These are phyloP conservation scores for Isurus oxyrinchus DNA, from an alignment of 2,113 vertebrate species.

Conservation along the genomic window DNA sequence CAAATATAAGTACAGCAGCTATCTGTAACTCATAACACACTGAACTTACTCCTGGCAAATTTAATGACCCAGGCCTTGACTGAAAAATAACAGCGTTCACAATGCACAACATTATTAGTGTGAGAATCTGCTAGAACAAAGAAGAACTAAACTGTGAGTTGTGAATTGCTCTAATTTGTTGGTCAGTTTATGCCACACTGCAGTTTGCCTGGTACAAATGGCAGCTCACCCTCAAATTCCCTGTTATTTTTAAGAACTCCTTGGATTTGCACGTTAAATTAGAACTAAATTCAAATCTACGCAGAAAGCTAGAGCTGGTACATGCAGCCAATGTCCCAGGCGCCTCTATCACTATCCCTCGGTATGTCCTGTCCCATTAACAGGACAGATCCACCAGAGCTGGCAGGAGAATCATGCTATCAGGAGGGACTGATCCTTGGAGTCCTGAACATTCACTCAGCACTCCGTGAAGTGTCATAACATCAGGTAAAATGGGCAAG, in stretches of 20 bases:
- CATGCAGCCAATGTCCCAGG: too few species aligned
- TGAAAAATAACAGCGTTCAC: not conserved
- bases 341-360: too few species aligned
- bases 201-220: not conserved
- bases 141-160: not conserved
- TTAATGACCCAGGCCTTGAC: too few species aligned
- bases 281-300: not conserved
- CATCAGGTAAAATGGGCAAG: too few species aligned
- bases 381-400: too few species aligned
- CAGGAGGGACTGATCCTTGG: too few species aligned
- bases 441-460: too few species aligned
- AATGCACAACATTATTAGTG: not conserved
- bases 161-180: too few species aligned
- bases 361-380: too few species aligned
- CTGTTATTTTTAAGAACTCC: not conserved
- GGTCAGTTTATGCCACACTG: not conserved
- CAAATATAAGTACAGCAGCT: not conserved
- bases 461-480: too few species aligned
- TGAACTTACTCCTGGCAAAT: not conserved
- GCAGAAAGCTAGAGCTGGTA: not conserved
- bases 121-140: not conserved
- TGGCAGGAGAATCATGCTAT: too few species aligned
- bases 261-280: not conserved
- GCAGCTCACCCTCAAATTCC: not conserved
- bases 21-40: not conserved